Base-by-base conservation (phyloP, 2,113 vertebrate genomes). In the Micronycteris hirsuta region DNA sequence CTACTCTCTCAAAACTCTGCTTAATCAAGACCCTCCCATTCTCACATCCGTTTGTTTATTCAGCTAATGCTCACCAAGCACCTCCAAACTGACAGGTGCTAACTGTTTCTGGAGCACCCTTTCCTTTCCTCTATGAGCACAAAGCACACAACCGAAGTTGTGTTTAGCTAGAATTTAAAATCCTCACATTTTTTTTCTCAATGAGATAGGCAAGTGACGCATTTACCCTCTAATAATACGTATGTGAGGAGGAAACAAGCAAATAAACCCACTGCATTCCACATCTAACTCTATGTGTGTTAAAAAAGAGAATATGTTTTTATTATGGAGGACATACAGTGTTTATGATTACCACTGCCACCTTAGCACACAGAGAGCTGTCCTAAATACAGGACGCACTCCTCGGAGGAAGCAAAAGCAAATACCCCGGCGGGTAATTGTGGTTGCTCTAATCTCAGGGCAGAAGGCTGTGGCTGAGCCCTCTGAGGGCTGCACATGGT, bases 381-480 rank as follows among this genome's bases (percentile, higher is more conserved):
- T 9, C 54, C 8, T 6, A 7, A 71, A 86, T 85, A 82, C 20
- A 85, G 91, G 82, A 81, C 28, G 77, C 63, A 82, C 58, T 71
- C 45, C 61, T 92, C 31, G 89, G 71, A 95, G 77, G 52, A 16
- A 86, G 13, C 28, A 86, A 80, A 76, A 97, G 82, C n/a, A 92
- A 89, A 83, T 80, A 41, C 5, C 20, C 36, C 15, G 4, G 31
- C 33, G 24, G 43, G 70, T 52, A 85, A 63, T 47, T 28, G 61
- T 65, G 56, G 92, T 88, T 85, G 65, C 33, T 2, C 0, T 14
- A 96, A 95, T 92, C 90, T 94, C 0, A 1, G 71, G 52, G 11
- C 74, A 95, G 92, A 94, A 97, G 94, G 73, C 63, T 96, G 93
- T 54, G 83, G 93, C 93, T 95, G 95, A 97, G 93, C 82, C 52